phyloP scores from a whole-genome alignment of 2,888 invertebrate species.

The Barypeithes pellucidus region DNA sequence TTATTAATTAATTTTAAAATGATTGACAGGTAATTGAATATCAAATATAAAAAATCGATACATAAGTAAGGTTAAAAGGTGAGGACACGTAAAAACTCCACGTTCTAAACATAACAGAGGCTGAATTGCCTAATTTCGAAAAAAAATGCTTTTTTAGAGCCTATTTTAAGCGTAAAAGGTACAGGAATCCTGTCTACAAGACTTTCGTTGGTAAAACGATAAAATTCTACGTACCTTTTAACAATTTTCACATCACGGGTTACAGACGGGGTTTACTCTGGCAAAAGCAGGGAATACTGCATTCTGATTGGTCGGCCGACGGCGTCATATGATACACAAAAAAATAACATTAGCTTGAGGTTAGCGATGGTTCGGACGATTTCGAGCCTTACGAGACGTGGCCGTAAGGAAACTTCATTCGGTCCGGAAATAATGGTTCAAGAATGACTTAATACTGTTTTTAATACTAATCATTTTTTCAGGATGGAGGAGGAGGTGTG shows the following conservation, averaged over 20 bases:
- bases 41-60: conserved; percentile 67
- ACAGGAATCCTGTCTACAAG: conserved; percentile 65
- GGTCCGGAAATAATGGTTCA: conserved; percentile 40
- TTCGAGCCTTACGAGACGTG: conserved; percentile 59
- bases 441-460: conserved; percentile 52
- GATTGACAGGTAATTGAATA: conserved; percentile 58
- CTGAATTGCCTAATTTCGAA: conserved; percentile 53
- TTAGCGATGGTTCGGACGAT: conserved; percentile 60
- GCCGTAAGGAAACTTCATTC: conserved; percentile 50
- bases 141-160: conserved; percentile 61
- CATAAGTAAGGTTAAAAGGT: conserved; percentile 69
- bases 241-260: conserved; percentile 71
- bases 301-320: conserved; percentile 67
- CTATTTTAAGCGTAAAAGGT: conserved; percentile 61
- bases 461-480: conserved; percentile 53
- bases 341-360: conserved; percentile 69
- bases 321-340: conserved; percentile 72
- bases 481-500: conserved; percentile 45
- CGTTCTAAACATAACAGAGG: conserved; percentile 37
- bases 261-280: conserved; percentile 70
- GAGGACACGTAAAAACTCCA: conserved; percentile 61
- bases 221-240: conserved; percentile 72
- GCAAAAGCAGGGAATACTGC: conserved; percentile 69
- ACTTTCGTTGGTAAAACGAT: conserved; percentile 71
- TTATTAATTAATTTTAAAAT: conserved; percentile 55